Base-by-base conservation (phyloP, 1,140 invertebrate species). In the Zaprionus vittiger region DNA sequence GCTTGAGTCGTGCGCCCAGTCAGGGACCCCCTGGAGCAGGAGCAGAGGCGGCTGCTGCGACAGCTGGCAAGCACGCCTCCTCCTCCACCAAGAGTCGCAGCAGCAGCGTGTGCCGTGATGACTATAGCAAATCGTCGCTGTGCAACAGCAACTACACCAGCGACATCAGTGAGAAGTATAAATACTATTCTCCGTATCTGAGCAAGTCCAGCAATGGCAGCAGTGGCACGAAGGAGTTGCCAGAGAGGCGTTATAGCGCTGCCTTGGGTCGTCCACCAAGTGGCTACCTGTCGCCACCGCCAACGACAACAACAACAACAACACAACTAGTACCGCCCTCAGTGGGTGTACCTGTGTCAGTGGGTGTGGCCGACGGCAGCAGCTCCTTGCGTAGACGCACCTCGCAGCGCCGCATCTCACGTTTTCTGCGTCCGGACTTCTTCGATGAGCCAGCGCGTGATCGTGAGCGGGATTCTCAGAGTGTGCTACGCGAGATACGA, bases 341-440 rank as follows among this genome's bases (percentile, higher is more conserved):
- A 41, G 38, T 14, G 20, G 20, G 54, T 28, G 62, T 44, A 0
- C 5, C 22, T 52, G 17, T 37, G 24, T 22, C 20, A 14, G 64
- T 78, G 54, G 17, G 67, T 6, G 55, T 70, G 22, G 37, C 54
- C 15, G 79, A 81, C 12, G 80, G 91, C 76, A 78, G 84, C 61
- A 85, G 85, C 37, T 91, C 80, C 37, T 60, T 93, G 49, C 92
- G 93, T 60, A 93, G 93, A 57, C 93, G 93, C 69, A 93, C 93
- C 20, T 81, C 93, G 28, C 94, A 94, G 70, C 94, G 95, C 28
- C 93, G 95, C 67, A 94, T 96, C 47, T 96, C 96, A 14, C 93
- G 96, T 71, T 96, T 96, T 90, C 91, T 97, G 60, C 93, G 96
- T 12, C 96, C 96, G 0, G 96, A 97, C 86, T 97, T 97, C 84